Base-by-base conservation (phyloP, 2,113 vertebrate genomes). In the Columba livia region DNA sequence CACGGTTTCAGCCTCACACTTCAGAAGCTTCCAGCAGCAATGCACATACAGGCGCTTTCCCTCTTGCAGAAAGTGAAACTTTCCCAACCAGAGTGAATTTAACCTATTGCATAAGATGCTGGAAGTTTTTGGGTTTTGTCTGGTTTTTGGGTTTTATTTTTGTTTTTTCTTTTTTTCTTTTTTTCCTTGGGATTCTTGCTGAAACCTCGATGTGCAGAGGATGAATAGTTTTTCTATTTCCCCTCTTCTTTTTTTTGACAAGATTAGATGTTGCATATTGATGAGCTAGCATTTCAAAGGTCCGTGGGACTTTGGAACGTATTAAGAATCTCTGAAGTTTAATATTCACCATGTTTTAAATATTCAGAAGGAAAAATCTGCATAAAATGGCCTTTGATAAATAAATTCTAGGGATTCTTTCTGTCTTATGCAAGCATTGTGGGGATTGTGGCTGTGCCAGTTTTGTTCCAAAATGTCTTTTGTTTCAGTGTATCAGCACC, bases 231-330 rank as follows among this genome's bases (percentile, higher is more conserved):
- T 84, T 66, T 75, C 48, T 82, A 62, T 19, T 5, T 1, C 12
- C 8, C 15, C 2, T 4, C 2, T 8, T 4, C 1, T 94, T 77
- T 56, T 72, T 60, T 34, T 75, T 83, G 50, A 90, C 70, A 92
- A 96, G 91, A 93, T 90, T 94, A 96, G 96, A 95, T 95, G 89
- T 89, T 97, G 89, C 94, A 96, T 97, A 96, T 96, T 94, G 96
- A 96, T 96, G 93, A 95, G 91, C 91, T 91, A 96, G 86, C 87
- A 83, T 96, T 94, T 97, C 95, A 97, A 95, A 96, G 94, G 96
- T 96, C 93, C 14, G 0, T 75, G 66, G 91, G 95, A 94, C 91
- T 94, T 66, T 89, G 70, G 82, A 90, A 79, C 42, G 4, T 85
- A 90, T 92, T 88, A 94, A 95, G 80, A 83, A 89, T 96, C 93